phyloP scores from a whole-genome alignment of 1,140 invertebrate genomes.

The Sycophaga agraensis region DNA sequence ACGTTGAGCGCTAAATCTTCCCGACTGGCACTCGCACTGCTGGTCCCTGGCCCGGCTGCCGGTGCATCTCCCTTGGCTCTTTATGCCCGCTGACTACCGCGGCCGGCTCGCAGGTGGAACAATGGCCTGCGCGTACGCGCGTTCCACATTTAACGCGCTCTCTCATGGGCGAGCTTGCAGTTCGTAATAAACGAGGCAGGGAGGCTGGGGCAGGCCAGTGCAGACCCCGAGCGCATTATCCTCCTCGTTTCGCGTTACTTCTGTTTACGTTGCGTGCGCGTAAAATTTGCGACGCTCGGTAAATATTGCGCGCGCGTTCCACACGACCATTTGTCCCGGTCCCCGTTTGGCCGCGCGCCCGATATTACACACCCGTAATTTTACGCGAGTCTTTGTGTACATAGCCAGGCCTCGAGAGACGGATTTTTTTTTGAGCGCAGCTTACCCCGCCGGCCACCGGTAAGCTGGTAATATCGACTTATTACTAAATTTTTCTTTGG shows the following conservation, averaged over 20 bases:
- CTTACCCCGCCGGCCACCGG: too few species aligned
- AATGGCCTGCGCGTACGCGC: not conserved
- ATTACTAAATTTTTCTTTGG: too few species aligned
- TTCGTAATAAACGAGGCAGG: not conserved
- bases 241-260: too few species aligned
- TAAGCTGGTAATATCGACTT: too few species aligned
- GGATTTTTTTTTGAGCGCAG: too few species aligned
- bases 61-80: not conserved
- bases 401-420: too few species aligned
- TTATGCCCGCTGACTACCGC: not conserved
- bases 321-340: conserved; percentile 6
- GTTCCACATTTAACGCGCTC: not conserved
- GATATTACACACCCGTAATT: conserved; percentile 17
- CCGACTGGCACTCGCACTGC: too few species aligned
- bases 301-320: conserved; percentile 4
- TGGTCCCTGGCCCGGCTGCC: too few species aligned
- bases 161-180: too few species aligned
- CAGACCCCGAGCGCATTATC: too few species aligned
- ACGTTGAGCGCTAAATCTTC: too few species aligned
- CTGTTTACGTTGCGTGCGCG: not conserved
- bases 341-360: not conserved
- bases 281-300: conserved; percentile 12
- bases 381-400: not conserved
- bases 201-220: too few species aligned
- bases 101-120: not conserved